Evolutionary conservation across 2,797 vertebrate species (phyloP).

Genomic region (Channa striata): DNA sequence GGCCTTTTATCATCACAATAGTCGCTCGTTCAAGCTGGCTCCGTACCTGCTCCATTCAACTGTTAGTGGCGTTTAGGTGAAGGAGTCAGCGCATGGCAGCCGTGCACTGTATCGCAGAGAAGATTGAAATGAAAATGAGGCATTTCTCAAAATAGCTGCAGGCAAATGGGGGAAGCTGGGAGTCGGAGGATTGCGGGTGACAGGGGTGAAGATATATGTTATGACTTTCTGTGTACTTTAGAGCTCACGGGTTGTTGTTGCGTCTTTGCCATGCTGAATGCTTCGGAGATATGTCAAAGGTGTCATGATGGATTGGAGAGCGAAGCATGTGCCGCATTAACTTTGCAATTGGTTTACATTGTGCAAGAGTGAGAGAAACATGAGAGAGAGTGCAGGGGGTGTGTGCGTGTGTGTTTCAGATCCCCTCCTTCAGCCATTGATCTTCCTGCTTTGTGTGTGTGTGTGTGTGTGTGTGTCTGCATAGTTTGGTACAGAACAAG

Average conservation of each 20-base stretch:
- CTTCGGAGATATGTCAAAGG: conserved; percentile 64
- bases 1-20: conserved; percentile 67
- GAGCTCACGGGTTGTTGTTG: conserved; percentile 55
- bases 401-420: conserved; percentile 11
- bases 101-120: conserved; percentile 43
- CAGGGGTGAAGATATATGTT: conserved; percentile 68
- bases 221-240: conserved; percentile 67
- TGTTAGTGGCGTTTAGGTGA: conserved; percentile 64
- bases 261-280: conserved; percentile 36
- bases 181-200: conserved; percentile 57
- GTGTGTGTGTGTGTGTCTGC: conserved; percentile 31
- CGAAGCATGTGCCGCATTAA: conserved; percentile 28
- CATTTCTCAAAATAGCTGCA: conserved; percentile 70
- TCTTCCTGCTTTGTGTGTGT: conserved; percentile 19
- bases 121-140: conserved; percentile 79
- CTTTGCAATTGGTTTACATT: conserved; percentile 38
- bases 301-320: conserved; percentile 51
- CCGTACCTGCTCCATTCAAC: conserved; percentile 60
- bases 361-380: conserved; percentile 6
- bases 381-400: background rate
- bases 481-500: conserved; percentile 37
- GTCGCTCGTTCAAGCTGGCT: conserved; percentile 35
- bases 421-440: conserved; percentile 1
- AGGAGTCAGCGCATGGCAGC: conserved; percentile 54
- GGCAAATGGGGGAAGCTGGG: conserved; percentile 11